Conservation (phyloP, 2,113 vertebrate species). For the Cephalopholis sonnerati region DNA sequence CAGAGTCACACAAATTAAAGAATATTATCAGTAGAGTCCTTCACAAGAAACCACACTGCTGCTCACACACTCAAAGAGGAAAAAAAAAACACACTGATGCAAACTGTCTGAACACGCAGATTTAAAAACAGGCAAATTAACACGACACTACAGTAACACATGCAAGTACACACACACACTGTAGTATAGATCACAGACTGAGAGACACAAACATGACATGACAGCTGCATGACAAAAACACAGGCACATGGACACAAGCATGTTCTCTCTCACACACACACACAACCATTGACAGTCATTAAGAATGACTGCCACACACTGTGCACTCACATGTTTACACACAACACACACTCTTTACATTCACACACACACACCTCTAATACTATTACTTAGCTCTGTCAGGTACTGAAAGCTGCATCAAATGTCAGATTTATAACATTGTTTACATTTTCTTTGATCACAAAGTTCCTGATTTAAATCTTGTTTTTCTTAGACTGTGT, state of each 20-base stretch:
- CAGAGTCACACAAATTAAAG: conserved; percentile 22
- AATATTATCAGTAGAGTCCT: not conserved
- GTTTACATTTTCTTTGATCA: too few species aligned
- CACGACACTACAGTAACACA: not conserved
- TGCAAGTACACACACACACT: not conserved
- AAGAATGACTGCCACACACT: conserved; percentile 3
- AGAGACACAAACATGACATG: not conserved
- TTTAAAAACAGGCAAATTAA: not conserved
- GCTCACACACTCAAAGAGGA: not conserved
- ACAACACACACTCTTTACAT: not conserved
- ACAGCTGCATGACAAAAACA: not conserved
- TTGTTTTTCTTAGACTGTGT: too few species aligned
- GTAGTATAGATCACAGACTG: not conserved
- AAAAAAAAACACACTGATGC: not conserved
- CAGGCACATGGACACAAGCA: not conserved
- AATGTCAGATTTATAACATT: too few species aligned
- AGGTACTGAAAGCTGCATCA: too few species aligned
- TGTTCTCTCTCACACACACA: conserved; percentile 9
- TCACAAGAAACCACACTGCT: not conserved
- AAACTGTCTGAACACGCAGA: not conserved
- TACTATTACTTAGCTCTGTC: too few species aligned
- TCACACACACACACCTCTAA: conserved; percentile 8
- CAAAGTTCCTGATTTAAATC: too few species aligned
- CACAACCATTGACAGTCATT: not conserved
- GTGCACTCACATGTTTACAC: conserved; percentile 10